These are phyloP conservation scores for Gnatocerus cornutus DNA, from an alignment of 2,888 invertebrate genomes.

Conservation along the genomic window DNA sequence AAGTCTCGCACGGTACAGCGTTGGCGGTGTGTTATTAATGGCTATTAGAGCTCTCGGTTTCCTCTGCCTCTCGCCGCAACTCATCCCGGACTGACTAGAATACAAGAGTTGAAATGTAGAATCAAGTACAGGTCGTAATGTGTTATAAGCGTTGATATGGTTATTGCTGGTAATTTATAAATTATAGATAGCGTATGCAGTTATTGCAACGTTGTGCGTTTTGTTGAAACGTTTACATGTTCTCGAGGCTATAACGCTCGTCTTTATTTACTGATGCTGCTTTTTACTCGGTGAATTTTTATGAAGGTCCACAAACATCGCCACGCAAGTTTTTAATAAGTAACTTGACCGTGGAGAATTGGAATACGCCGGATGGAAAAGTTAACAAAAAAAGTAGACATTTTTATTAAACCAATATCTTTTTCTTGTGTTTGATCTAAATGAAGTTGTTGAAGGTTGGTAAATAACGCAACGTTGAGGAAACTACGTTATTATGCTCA, in stretches of 20 bases:
- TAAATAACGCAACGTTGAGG: no score
- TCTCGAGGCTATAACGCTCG: slow-evolving; percentile 26
- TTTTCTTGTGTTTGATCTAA: slow-evolving; percentile 16
- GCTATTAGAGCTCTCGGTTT: slow-evolving; percentile 63
- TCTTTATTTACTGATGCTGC: slow-evolving; percentile 41
- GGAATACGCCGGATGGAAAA: neutral
- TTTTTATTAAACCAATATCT: slow-evolving; percentile 28
- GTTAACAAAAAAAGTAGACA: slow-evolving; percentile 9
- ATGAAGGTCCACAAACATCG: slow-evolving; percentile 19
- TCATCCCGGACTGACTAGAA: slow-evolving; percentile 42
- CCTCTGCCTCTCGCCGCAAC: slow-evolving; percentile 50
- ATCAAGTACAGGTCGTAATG: slow-evolving; percentile 47
- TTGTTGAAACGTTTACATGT: slow-evolving; percentile 48
- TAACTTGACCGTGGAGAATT: slow-evolving; percentile 23
- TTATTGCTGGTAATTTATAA: slow-evolving; percentile 56
- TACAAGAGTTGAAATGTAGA: slow-evolving; percentile 39
- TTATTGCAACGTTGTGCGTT: slow-evolving; percentile 47
- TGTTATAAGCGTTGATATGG: slow-evolving; percentile 50
- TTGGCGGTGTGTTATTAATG: slow-evolving; percentile 69
- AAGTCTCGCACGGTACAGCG: slow-evolving; percentile 68
- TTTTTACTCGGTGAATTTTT: slow-evolving; percentile 17
- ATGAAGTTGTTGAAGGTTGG: slow-evolving; percentile 9
- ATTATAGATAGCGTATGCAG: slow-evolving; percentile 52
- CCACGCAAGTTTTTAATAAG: slow-evolving; percentile 24
- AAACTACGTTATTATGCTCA: no score